A percentile compares a stretch with the other conserved stretches of the same genome.
phyloP scores from a whole-genome alignment of 2,797 vertebrate species.

The Alfaro cultratus region DNA sequence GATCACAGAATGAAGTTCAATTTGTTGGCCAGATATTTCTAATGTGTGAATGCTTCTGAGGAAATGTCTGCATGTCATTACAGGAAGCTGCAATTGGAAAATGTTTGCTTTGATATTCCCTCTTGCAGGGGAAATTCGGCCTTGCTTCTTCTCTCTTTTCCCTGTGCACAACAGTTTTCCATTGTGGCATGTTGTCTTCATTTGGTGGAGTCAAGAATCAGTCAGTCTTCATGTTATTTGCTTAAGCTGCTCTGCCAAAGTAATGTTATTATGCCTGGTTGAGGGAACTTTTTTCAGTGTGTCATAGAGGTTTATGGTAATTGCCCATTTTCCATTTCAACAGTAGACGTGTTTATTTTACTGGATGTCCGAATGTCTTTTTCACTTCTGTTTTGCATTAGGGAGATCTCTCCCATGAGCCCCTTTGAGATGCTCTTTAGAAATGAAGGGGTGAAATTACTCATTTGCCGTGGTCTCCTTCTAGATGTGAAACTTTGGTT shows the following conservation, averaged over 20 bases:
- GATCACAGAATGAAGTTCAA: slow-evolving; percentile 30
- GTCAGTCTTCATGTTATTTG: slow-evolving; percentile 58
- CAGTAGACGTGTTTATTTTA: slow-evolving; percentile 62
- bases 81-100: slow-evolving; percentile 70
- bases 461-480: slow-evolving; percentile 16
- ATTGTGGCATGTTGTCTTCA: slow-evolving; percentile 68
- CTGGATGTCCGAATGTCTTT: slow-evolving; percentile 51
- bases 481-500: slow-evolving; percentile 20
- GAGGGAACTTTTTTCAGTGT: slow-evolving; percentile 62
- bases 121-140: slow-evolving; percentile 45
- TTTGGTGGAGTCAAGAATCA: slow-evolving; percentile 59
- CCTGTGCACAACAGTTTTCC: slow-evolving; percentile 65
- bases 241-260: slow-evolving; percentile 57
- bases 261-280: slow-evolving; percentile 56
- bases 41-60: slow-evolving; percentile 32
- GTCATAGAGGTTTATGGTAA: slow-evolving; percentile 59
- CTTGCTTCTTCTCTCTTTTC: slow-evolving; percentile 52
- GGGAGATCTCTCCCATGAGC: slow-evolving; percentile 41
- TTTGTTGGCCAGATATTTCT: slow-evolving; percentile 58
- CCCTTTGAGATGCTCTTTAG: slow-evolving; percentile 30
- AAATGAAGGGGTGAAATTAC: slow-evolving; percentile 23
- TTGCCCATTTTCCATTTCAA: slow-evolving; percentile 64
- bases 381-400: slow-evolving; percentile 62
- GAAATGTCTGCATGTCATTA: slow-evolving; percentile 59
- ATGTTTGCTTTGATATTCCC: slow-evolving; percentile 62